Base-by-base conservation (phyloP, 2,888 invertebrate genomes). In the Ochropleura leucogaster region DNA sequence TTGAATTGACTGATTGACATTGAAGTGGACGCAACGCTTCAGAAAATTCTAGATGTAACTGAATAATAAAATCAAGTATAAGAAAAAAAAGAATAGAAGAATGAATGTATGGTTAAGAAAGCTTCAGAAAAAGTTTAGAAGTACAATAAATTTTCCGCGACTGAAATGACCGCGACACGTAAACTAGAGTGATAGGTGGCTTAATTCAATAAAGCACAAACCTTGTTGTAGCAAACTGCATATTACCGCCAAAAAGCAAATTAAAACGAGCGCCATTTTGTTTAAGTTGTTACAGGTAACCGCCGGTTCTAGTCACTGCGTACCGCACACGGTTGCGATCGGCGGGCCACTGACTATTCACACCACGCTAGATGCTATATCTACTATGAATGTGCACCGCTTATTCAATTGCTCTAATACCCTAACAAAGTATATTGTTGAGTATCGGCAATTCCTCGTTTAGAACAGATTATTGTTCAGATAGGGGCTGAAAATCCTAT, bases 151-250 rank as follows among this genome's bases (percentile, higher is more conserved):
- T 2, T 16, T 14, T 20, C n/a, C n/a, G 46, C 3, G 2, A 63
- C 3, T 40, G 10, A 67, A 82, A 62, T 65, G 46, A 51, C 12
- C 44, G 57, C 20, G 55, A n/a, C 42, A 63, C 10, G 40, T 67
- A 55, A 70, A 40, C 20, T 72, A 40, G 40, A n/a, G 8, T 16
- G 47, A 62, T 30, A 16, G 10, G 10, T 68, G 66, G 47, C 57
- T 72, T 82, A 79, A 79, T 66, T 84, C 12, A 83, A 84, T 87
- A 85, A 85, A 82, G 67, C 86, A 94, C 95, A 88, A 92, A 96
- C 96, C 96, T 96, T 95, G 93, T 74, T 96, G 95, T 67, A 96
- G 91, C 85, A 96, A 93, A 93, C 95, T 94, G 94, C 95, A 94
- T 80, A 94, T 84, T 85, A 94, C 94, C 92, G 93, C 95, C 93